phyloP scores from a whole-genome alignment of 2,797 vertebrate species.

The Etheostoma nigrum region DNA sequence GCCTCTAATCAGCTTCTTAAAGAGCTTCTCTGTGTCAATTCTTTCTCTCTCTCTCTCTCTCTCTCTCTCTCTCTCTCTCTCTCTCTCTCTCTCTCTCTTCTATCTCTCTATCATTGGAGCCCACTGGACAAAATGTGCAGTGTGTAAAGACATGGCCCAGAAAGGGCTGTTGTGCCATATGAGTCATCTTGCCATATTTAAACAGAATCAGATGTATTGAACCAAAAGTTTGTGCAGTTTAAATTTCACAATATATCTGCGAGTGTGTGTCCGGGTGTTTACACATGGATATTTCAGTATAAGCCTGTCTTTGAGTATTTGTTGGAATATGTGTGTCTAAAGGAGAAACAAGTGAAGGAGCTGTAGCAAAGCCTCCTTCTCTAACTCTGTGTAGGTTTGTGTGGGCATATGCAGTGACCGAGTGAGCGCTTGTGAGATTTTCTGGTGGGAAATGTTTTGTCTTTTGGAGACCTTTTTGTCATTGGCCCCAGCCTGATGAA shows the following conservation, averaged over 20 bases:
- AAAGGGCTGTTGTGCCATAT: constrained; percentile 6
- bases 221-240: background rate
- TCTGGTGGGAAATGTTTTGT: constrained; percentile 79
- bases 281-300: constrained; percentile 3
- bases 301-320: constrained; percentile 2
- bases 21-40: constrained; percentile 58
- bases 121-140: constrained; percentile 5
- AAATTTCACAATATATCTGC: constrained; percentile 10
- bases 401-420: constrained; percentile 36
- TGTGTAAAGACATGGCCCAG: background rate
- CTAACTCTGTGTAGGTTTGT: constrained; percentile 14
- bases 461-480: constrained; percentile 63
- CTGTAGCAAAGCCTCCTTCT: background rate
- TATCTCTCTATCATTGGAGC: constrained; percentile 26
- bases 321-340: constrained; percentile 5
- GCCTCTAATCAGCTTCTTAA: constrained; percentile 57
- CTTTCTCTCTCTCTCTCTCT: background rate
- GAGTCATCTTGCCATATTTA: constrained; percentile 1
- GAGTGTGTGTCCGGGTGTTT: background rate
- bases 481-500: constrained; percentile 76
- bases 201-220: constrained; percentile 2
- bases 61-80: too few species aligned
- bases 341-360: background rate
- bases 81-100: constrained; percentile 31
- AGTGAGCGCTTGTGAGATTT: constrained; percentile 45